Evolutionary conservation across 2,888 invertebrate genomes (phyloP).

Genomic region (Sphaeridia pumilis): DNA sequence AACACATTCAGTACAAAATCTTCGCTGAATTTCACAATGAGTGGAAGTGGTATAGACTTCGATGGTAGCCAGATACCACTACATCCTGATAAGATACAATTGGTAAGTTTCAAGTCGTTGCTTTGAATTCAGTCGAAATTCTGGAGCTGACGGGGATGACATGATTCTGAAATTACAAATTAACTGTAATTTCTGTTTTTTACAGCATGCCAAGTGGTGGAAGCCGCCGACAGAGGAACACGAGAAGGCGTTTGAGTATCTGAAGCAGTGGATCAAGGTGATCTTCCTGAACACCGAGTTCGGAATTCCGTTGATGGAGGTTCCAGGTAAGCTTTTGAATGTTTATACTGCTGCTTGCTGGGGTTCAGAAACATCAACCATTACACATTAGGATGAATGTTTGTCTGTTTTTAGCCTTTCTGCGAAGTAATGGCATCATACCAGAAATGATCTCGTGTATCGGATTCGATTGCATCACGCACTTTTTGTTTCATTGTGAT

Average conservation of each 20-base stretch:
- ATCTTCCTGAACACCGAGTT: neutral
- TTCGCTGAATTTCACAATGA: too few species aligned
- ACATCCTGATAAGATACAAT: too few species aligned
- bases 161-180: too few species aligned
- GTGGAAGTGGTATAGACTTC: too few species aligned
- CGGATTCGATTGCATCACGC: neutral
- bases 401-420: slow-evolving; percentile 1
- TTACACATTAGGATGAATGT: too few species aligned
- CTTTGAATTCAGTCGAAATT: too few species aligned
- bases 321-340: neutral
- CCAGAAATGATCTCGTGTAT: neutral
- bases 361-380: neutral
- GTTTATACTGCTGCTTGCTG: neutral
- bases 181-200: too few species aligned
- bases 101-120: too few species aligned
- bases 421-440: neutral
- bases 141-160: too few species aligned
- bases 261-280: slow-evolving; percentile 1
- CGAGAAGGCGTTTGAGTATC: neutral
- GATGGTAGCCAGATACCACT: too few species aligned
- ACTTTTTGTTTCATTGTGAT: slow-evolving; percentile 10
- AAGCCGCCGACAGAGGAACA: slow-evolving; percentile 1
- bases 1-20: too few species aligned
- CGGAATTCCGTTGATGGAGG: neutral
- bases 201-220: too few species aligned